Evolutionary conservation across 2,888 invertebrate genomes (phyloP).

Genomic region (Lordiphosa fenestrarum): DNA sequence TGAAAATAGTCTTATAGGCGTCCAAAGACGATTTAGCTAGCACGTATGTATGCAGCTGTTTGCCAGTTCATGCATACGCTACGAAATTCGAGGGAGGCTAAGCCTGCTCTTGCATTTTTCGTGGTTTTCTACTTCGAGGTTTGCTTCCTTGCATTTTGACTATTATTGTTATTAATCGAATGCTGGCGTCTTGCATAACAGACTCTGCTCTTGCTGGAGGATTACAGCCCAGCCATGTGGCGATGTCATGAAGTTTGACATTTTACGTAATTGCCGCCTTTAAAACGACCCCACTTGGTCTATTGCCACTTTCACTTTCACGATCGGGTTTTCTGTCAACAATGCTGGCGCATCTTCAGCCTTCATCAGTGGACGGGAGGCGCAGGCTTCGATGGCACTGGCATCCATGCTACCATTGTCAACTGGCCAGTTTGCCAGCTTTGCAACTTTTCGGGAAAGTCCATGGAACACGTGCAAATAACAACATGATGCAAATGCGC

Average conservation of each 20-base stretch:
- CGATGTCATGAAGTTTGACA: conserved; percentile 51
- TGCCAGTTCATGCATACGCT: not conserved
- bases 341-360: conserved; percentile 44
- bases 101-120: not conserved
- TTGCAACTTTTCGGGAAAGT: conserved; percentile 36
- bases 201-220: conserved; percentile 15
- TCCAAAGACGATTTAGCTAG: conserved; percentile 1
- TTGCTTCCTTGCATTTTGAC: not conserved
- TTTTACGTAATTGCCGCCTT: conserved; percentile 47
- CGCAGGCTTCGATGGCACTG: conserved; percentile 13
- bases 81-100: not conserved
- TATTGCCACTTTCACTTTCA: conserved; percentile 53
- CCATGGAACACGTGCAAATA: conserved; percentile 31
- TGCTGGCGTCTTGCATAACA: conserved; percentile 6
- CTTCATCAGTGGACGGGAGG: conserved; percentile 9
- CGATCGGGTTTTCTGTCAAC: conserved; percentile 26
- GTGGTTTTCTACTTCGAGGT: conserved; percentile 1
- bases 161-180: conserved; percentile 7
- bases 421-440: conserved; percentile 43
- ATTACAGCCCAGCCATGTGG: conserved; percentile 24
- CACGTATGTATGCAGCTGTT: not conserved
- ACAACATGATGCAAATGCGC: conserved; percentile 18
- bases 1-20: conserved; percentile 5
- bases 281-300: conserved; percentile 18
- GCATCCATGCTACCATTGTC: conserved; percentile 4